phyloP scores from a whole-genome alignment of 2,113 vertebrate species.

The Proteles cristata region DNA sequence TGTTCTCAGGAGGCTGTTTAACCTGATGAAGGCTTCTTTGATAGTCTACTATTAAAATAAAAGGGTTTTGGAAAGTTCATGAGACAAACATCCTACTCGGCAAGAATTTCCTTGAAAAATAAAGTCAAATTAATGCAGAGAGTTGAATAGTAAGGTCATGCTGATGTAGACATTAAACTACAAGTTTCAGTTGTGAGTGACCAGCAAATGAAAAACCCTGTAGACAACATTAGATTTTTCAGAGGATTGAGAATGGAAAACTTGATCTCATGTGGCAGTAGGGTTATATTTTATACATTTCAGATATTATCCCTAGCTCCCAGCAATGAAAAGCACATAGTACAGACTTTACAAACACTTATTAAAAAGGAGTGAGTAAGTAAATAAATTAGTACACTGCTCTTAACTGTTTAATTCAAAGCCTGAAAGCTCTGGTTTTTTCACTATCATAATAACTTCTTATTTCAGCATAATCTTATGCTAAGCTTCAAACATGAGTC shows the following conservation, averaged over 20 bases:
- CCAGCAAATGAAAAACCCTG: background rate
- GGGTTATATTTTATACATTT: background rate
- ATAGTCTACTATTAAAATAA: background rate
- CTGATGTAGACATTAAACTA: background rate
- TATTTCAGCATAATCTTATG: background rate
- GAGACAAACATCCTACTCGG: background rate
- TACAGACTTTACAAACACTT: background rate
- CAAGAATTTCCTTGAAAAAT: conserved; percentile 34
- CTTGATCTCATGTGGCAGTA: background rate
- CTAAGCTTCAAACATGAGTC: background rate
- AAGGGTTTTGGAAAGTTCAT: background rate
- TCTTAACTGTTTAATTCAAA: background rate
- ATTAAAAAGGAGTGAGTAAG: background rate
- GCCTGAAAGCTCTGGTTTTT: background rate
- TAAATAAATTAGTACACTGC: background rate
- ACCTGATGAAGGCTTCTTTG: background rate
- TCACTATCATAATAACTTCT: background rate
- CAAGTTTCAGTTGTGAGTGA: background rate
- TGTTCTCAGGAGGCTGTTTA: background rate
- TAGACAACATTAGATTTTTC: background rate
- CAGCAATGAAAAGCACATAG: background rate
- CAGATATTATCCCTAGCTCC: background rate
- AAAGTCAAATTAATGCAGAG: background rate
- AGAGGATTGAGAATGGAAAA: background rate
- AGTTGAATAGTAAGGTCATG: background rate